Evolutionary conservation across 2,888 invertebrate genomes (phyloP).

Genomic region (Plutella xylostella): DNA sequence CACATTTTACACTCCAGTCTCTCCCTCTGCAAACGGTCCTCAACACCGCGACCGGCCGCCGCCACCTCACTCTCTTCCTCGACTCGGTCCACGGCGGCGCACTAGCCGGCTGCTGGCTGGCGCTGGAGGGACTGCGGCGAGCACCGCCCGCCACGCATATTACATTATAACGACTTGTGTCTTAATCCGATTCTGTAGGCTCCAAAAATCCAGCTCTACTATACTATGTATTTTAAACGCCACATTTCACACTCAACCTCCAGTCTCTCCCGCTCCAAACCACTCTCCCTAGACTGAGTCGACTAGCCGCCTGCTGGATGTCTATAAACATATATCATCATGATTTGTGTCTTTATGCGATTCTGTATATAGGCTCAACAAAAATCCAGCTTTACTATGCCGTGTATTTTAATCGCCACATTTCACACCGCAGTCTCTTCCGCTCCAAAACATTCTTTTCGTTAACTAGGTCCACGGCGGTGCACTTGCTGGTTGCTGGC

Average conservation of each 20-base stretch:
- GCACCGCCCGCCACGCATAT: too few relatives aligned
- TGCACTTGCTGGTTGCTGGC: conserved; percentile 88
- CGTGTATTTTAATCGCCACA: too few relatives aligned
- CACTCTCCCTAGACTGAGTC: conserved; percentile 84
- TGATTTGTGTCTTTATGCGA: too few relatives aligned
- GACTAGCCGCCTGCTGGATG: conserved; percentile 90
- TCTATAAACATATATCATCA: too few relatives aligned
- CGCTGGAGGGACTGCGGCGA: too few relatives aligned
- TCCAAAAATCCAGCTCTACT: too few relatives aligned
- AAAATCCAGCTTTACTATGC: too few relatives aligned
- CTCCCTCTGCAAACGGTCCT: conserved; percentile 79
- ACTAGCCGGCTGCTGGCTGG: conserved; percentile 87
- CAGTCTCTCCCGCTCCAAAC: conserved; percentile 79
- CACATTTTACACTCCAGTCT: conserved; percentile 56
- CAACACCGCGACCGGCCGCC: conserved; percentile 83
- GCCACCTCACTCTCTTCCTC: conserved; percentile 83
- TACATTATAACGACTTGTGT: too few relatives aligned
- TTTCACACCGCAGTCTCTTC: conserved; percentile 70
- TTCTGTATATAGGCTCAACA: too few relatives aligned
- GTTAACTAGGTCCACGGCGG: conserved; percentile 86
- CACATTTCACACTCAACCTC: conserved; percentile 22
- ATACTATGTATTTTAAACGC: too few relatives aligned
- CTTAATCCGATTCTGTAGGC: too few relatives aligned
- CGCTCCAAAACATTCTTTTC: conserved; percentile 81
- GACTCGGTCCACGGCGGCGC: conserved; percentile 87